These are phyloP conservation scores for Biston betularia DNA, from an alignment of 2,888 invertebrate genomes.

Conservation along the genomic window DNA sequence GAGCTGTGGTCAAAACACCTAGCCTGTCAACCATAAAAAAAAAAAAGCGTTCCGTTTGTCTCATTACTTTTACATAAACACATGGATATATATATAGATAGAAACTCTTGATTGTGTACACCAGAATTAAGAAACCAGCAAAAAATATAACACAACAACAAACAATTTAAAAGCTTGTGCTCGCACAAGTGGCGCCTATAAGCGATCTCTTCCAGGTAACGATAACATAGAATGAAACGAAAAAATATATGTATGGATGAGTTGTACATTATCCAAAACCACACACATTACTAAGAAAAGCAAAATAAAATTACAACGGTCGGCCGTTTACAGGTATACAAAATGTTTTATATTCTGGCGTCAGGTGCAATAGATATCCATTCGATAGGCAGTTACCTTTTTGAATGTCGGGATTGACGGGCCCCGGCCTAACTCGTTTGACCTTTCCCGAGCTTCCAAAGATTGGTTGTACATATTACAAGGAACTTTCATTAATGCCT, in stretches of 20 bases:
- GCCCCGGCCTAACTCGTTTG: conserved; percentile 19
- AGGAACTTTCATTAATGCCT: conserved; percentile 25
- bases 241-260: background rate
- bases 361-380: conserved; percentile 30
- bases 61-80: too few species aligned
- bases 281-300: background rate
- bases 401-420: conserved; percentile 15
- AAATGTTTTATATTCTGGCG: conserved; percentile 20
- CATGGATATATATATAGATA: too few species aligned
- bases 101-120: too few species aligned
- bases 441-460: conserved; percentile 23
- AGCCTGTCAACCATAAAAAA: too few species aligned
- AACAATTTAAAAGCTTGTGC: too few species aligned
- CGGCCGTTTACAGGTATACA: conserved; percentile 13
- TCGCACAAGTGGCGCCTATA: too few species aligned
- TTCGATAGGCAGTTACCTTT: conserved; percentile 24
- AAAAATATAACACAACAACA: too few species aligned
- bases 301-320: conserved; percentile 24
- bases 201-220: too few species aligned
- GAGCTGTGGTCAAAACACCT: too few species aligned
- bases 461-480: conserved; percentile 18
- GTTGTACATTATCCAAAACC: background rate
- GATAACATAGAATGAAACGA: too few species aligned
- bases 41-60: too few species aligned
- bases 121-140: too few species aligned